Conservation (phyloP, 2,888 invertebrate genomes). For the Drosophila maculinotata region DNA sequence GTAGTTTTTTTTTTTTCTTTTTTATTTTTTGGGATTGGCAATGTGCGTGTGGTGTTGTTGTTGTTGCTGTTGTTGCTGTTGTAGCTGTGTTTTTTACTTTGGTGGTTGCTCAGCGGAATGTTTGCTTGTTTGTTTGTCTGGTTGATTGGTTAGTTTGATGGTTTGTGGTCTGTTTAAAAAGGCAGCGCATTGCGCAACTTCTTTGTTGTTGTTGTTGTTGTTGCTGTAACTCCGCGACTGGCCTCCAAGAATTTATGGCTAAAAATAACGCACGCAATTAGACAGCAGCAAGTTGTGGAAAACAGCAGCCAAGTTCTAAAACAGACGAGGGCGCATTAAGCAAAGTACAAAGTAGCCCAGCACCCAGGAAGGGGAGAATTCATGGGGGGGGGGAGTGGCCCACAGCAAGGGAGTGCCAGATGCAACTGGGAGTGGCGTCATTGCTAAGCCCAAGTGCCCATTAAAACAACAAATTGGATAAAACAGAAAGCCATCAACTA, state of each 20-base stretch:
- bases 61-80: not conserved
- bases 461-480: conserved; percentile 8
- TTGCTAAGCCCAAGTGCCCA: conserved; percentile 26
- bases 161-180: conserved; percentile 26
- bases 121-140: conserved; percentile 18
- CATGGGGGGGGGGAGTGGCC: not conserved
- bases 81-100: conserved; percentile 6
- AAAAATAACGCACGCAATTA: conserved; percentile 65
- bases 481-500: conserved; percentile 5
- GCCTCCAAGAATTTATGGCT: conserved; percentile 57
- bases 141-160: conserved; percentile 41
- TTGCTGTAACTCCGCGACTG: conserved; percentile 28
- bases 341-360: no score
- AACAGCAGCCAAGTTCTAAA: conserved; percentile 29
- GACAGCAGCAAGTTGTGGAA: conserved; percentile 22
- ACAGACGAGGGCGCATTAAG: conserved; percentile 21
- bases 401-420: conserved; percentile 18
- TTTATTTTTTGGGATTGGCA: conserved; percentile 2
- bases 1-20: not conserved
- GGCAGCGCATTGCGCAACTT: conserved; percentile 28
- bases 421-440: conserved; percentile 20
- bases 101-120: conserved; percentile 18
- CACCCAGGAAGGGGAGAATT: not conserved
- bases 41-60: conserved; percentile 17
- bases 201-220: not conserved